Percentiles rank a stretch among this genome's conserved stretches.
phyloP scores from a whole-genome alignment of 2,113 vertebrate species.

The Sebastes schlegelii region DNA sequence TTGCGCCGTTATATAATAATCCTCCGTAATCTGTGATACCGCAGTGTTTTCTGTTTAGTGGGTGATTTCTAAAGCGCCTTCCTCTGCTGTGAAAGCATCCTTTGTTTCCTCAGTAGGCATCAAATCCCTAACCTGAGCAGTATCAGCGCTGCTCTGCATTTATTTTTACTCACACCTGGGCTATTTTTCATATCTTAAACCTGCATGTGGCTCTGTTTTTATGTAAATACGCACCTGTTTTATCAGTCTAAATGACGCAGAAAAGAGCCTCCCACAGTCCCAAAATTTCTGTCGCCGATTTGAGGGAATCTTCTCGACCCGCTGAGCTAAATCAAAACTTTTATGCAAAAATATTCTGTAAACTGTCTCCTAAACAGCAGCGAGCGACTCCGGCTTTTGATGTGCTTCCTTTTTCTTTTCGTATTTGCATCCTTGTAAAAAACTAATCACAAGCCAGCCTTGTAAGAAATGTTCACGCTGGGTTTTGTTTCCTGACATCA shows the following conservation, averaged over 20 bases:
- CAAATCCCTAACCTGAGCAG: constrained; percentile 36
- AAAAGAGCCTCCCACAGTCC: constrained; percentile 29
- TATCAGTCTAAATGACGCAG: constrained; percentile 21
- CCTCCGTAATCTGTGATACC: constrained; percentile 6
- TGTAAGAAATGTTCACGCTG: constrained; percentile 14
- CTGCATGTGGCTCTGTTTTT: constrained; percentile 38
- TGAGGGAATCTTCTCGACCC: constrained; percentile 17
- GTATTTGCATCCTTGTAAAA: constrained; percentile 26
- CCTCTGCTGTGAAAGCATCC: constrained; percentile 26
- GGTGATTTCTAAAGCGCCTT: constrained; percentile 25
- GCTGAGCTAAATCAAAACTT: not conserved
- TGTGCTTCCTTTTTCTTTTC: constrained; percentile 25
- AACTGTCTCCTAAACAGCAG: constrained; percentile 21
- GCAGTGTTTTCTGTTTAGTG: constrained; percentile 24
- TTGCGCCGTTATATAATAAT: not conserved
- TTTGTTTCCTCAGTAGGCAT: constrained; percentile 17
- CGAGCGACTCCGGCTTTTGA: constrained; percentile 37
- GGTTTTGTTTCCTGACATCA: constrained; percentile 38
- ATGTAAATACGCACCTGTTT: constrained; percentile 48
- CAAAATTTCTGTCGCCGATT: constrained; percentile 16
- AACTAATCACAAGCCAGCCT: constrained; percentile 22
- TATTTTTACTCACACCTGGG: constrained; percentile 46
- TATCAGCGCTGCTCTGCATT: constrained; percentile 18
- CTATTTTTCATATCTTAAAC: constrained; percentile 50
- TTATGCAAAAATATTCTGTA: constrained; percentile 27